Evolutionary conservation across 2,888 invertebrate genomes (phyloP).

Genomic region (Lissocephala sabroskyi): DNA sequence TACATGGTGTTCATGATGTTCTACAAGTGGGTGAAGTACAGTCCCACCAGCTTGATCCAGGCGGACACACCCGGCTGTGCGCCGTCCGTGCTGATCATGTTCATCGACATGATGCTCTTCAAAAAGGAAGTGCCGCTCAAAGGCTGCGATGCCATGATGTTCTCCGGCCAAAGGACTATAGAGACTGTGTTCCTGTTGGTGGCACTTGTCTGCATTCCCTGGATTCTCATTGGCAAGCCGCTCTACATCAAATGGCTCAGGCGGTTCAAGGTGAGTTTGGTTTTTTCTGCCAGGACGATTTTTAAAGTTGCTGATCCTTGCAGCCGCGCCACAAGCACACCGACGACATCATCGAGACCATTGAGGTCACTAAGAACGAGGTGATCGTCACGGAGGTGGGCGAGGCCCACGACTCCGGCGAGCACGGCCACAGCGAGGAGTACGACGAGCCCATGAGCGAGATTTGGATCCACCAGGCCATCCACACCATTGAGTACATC

Average conservation of each 20-base stretch:
- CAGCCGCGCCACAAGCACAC: conserved; percentile 1
- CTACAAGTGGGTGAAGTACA: conserved; percentile 88
- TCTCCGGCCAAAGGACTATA: conserved; percentile 78
- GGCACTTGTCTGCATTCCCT: conserved; percentile 89
- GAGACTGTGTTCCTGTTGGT: conserved; percentile 85
- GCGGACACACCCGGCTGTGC: conserved; percentile 75
- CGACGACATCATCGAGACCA: conserved; percentile 45
- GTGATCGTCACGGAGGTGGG: conserved; percentile 40
- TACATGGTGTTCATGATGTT: conserved; percentile 94
- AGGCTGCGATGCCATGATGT: conserved; percentile 78
- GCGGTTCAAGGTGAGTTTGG: conserved; percentile 26
- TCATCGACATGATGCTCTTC: conserved; percentile 85
- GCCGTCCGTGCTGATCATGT: conserved; percentile 82
- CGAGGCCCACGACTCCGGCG: conserved; percentile 72
- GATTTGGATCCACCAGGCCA: conserved; percentile 92
- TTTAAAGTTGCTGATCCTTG: not conserved
- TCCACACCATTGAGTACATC: conserved; percentile 97
- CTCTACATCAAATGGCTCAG: conserved; percentile 78
- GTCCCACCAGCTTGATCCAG: conserved; percentile 69
- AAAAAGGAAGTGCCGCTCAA: conserved; percentile 72
- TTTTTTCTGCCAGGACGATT: not conserved
- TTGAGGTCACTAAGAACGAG: conserved; percentile 54
- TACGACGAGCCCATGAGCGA: conserved; percentile 85
- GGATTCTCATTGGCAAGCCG: conserved; percentile 94
- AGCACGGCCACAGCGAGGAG: conserved; percentile 62